These are phyloP conservation scores for Cantharis rustica DNA, from an alignment of 2,888 invertebrate genomes.

Conservation along the genomic window DNA sequence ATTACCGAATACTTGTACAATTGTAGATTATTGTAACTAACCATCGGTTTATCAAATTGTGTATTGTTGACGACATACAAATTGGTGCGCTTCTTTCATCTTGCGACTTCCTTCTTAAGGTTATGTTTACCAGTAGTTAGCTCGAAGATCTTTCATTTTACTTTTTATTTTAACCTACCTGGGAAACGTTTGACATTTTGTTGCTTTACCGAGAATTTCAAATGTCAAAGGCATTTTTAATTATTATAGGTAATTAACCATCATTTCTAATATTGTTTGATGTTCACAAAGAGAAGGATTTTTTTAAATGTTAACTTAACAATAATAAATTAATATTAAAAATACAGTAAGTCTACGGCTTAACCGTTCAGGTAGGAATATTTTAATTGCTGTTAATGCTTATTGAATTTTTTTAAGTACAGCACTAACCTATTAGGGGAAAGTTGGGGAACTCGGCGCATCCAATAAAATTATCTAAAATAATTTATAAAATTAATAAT, in stretches of 20 bases:
- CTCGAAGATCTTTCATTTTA: background rate
- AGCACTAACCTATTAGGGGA: too few relatives aligned
- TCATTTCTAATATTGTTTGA: background rate
- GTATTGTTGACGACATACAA: background rate
- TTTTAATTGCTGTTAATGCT: too few relatives aligned
- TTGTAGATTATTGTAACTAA: constrained; percentile 46
- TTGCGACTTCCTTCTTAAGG: background rate
- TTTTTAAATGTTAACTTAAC: too few relatives aligned
- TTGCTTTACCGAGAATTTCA: background rate
- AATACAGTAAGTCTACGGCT: too few relatives aligned
- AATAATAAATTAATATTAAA: too few relatives aligned
- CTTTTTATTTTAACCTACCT: background rate
- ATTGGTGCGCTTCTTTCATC: background rate
- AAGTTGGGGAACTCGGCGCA: too few relatives aligned
- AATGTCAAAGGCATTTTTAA: background rate
- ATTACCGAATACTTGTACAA: constrained; percentile 48
- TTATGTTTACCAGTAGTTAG: background rate
- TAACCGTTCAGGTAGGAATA: too few relatives aligned
- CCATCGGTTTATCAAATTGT: constrained; percentile 28
- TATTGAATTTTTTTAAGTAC: too few relatives aligned
- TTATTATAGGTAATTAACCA: background rate
- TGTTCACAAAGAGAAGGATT: background rate
- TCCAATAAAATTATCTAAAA: too few relatives aligned
- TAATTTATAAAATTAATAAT: too few relatives aligned
- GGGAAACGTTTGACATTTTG: background rate